Conservation (phyloP, 1,140 invertebrate genomes). For the Caenorhabditis brenneri region DNA sequence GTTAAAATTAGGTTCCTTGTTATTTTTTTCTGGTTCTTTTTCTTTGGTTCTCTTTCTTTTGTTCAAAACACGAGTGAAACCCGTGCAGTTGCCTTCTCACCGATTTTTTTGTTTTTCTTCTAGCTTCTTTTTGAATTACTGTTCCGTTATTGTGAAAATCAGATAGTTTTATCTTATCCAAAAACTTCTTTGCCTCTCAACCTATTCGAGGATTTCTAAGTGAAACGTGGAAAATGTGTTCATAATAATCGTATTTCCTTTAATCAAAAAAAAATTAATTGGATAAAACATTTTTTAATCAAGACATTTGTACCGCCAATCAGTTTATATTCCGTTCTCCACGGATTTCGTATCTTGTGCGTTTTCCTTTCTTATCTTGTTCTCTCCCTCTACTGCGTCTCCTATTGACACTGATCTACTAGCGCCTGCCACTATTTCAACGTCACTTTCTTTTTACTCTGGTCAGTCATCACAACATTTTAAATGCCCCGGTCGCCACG, state of each 20-base stretch:
- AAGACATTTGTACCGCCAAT: too few relatives aligned
- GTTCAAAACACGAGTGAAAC: constrained; percentile 5
- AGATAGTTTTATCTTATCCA: constrained; percentile 8
- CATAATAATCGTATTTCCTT: neutral
- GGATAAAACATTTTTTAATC: neutral
- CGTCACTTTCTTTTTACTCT: neutral
- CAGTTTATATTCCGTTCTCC: too few relatives aligned
- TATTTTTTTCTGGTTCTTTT: neutral
- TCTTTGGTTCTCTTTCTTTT: neutral
- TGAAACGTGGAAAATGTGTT: neutral
- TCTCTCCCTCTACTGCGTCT: neutral
- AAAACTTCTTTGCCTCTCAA: neutral
- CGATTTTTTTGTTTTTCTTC: neutral
- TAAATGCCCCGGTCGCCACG: neutral
- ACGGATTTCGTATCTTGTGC: constrained; percentile 5
- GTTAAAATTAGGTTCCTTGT: neutral
- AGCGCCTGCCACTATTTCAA: neutral
- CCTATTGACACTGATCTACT: neutral
- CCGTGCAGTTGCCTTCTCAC: neutral
- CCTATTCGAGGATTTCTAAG: constrained; percentile 27
- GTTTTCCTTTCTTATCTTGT: neutral
- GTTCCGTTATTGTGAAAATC: neutral
- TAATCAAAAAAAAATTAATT: neutral
- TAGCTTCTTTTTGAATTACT: neutral
- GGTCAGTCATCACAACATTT: neutral